These are phyloP conservation scores for Sycophila sp. DNA, from an alignment of 1,140 invertebrate genomes.

Conservation along the genomic window DNA sequence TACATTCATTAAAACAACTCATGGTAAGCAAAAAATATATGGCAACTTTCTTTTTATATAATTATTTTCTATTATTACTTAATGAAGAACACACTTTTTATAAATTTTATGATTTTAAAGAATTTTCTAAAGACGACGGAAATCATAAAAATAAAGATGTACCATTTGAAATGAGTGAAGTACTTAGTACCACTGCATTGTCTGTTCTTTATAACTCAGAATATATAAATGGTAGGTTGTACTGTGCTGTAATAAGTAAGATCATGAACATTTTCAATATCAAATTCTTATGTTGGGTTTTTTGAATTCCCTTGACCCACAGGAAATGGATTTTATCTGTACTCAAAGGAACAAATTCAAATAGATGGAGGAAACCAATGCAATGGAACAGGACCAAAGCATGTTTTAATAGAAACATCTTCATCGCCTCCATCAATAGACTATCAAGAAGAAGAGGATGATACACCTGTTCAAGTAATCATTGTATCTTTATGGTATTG, in stretches of 20 bases:
- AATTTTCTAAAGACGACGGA: slow-evolving; percentile 22
- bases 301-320: slow-evolving; percentile 37
- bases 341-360: slow-evolving; percentile 61
- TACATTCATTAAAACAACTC: neutral
- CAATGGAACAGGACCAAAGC: slow-evolving; percentile 41
- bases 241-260: neutral
- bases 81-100: neutral
- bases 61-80: neutral
- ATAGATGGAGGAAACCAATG: slow-evolving; percentile 51
- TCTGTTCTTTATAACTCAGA: slow-evolving; percentile 77
- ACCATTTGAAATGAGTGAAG: slow-evolving; percentile 45
- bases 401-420: slow-evolving; percentile 25
- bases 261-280: slow-evolving; percentile 12
- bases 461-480: slow-evolving; percentile 69
- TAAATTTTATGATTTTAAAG: slow-evolving; percentile 27
- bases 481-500: slow-evolving; percentile 81
- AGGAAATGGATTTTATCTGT: slow-evolving; percentile 76
- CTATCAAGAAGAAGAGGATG: slow-evolving; percentile 52
- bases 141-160: slow-evolving; percentile 40
- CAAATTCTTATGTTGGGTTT: slow-evolving; percentile 16
- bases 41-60: neutral
- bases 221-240: slow-evolving; percentile 72
- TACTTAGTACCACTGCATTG: slow-evolving; percentile 67
- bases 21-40: neutral
- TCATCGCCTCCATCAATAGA: slow-evolving; percentile 8